Conservation (phyloP, 2,797 vertebrate species). For the Pipistrellus pygmaeus region DNA sequence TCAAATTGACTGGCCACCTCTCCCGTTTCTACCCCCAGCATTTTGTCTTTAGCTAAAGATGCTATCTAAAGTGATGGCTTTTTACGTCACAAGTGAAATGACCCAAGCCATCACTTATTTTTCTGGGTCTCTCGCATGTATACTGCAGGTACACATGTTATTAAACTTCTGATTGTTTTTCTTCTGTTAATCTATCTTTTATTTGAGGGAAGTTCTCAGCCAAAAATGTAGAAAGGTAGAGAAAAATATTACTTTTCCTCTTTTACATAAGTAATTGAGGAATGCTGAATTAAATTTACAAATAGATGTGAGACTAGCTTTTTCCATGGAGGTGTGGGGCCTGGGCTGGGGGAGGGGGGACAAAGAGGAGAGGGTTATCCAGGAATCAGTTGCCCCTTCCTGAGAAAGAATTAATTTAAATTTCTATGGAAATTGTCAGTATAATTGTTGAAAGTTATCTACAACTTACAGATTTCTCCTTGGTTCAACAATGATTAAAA, state of each 20-base stretch:
- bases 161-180: not conserved
- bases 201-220: not conserved
- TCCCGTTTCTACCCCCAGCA: too few relatives aligned
- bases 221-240: not conserved
- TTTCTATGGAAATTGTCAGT: not conserved
- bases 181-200: not conserved
- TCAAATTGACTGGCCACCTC: rapidly evolving
- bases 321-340: not conserved
- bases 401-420: not conserved
- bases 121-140: not conserved
- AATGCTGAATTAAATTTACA: not conserved
- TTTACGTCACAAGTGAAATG: too few relatives aligned
- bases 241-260: not conserved
- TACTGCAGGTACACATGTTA: not conserved
- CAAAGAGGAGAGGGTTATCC: too few relatives aligned
- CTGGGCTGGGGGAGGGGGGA: too few relatives aligned
- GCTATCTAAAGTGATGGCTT: not conserved
- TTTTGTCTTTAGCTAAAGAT: not conserved
- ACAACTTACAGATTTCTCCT: rapidly evolving
- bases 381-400: not conserved
- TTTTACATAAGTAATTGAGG: not conserved
- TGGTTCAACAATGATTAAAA: not conserved
- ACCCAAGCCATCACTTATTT: not conserved
- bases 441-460: not conserved
- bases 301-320: not conserved